These are phyloP conservation scores for Xestia ashworthii DNA, from an alignment of 2,888 invertebrate species.

Conservation along the genomic window DNA sequence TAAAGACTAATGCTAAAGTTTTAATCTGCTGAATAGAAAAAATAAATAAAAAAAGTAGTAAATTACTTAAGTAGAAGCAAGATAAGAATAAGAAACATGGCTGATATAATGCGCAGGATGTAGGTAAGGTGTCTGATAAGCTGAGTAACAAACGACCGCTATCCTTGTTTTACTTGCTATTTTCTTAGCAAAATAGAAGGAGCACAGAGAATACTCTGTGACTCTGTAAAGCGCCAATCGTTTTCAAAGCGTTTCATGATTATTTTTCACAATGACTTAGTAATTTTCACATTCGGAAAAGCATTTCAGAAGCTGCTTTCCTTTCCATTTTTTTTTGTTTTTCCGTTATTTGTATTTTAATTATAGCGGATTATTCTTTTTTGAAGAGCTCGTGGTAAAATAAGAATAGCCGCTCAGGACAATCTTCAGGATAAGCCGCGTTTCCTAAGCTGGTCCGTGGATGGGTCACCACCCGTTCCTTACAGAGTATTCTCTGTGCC, in stretches of 20 bases:
- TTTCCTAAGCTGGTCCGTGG: too few relatives aligned
- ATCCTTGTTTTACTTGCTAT: not conserved
- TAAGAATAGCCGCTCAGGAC: too few relatives aligned
- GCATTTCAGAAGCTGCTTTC: not conserved
- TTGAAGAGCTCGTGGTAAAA: too few relatives aligned
- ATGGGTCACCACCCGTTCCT: too few relatives aligned
- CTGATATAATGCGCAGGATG: not conserved
- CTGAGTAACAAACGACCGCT: not conserved
- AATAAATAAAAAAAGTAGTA: conserved; percentile 7
- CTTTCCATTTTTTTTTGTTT: not conserved
- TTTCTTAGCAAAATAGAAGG: not conserved
- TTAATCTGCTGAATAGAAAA: not conserved
- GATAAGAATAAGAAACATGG: conserved; percentile 16
- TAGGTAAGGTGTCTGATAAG: not conserved
- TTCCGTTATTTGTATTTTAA: not conserved
- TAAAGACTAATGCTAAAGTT: conserved; percentile 5
- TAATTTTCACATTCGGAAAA: not conserved
- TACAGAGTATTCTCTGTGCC: too few relatives aligned
- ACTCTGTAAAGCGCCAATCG: not conserved
- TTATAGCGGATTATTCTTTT: not conserved
- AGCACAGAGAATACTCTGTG: too few relatives aligned
- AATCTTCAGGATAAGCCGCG: too few relatives aligned
- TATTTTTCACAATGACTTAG: not conserved
- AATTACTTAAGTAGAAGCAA: conserved; percentile 1
- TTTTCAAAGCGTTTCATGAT: not conserved